Conservation (phyloP, 2,113 vertebrate genomes). For the Trogon surrucura region DNA sequence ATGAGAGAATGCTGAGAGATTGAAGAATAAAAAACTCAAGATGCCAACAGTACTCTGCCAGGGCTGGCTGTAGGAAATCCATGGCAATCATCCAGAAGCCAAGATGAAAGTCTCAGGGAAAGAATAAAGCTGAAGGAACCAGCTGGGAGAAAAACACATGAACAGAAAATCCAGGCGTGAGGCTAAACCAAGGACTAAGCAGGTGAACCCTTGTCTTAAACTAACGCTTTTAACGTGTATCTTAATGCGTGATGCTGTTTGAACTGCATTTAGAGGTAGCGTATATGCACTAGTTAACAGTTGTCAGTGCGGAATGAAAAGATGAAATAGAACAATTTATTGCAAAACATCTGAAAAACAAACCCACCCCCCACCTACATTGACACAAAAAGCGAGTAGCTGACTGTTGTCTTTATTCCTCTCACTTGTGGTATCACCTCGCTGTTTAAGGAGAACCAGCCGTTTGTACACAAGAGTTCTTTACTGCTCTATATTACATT, state of each 20-base stretch:
- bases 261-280: not conserved
- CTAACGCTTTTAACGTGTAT: not conserved
- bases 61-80: not conserved
- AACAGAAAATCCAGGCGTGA: not conserved
- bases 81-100: not conserved
- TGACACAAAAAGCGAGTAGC: not conserved
- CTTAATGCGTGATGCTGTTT: not conserved
- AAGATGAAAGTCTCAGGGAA: not conserved
- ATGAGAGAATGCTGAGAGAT: not conserved
- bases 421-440: not conserved
- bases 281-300: fast-evolving
- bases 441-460: not conserved
- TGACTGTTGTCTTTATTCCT: not conserved
- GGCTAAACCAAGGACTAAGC: not conserved
- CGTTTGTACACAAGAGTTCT: not conserved
- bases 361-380: not conserved
- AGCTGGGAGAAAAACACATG: not conserved
- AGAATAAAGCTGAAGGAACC: not conserved
- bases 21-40: not conserved
- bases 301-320: not conserved
- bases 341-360: not conserved
- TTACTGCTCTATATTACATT: not conserved
- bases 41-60: not conserved
- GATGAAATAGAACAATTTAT: not conserved
- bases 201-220: not conserved